Evolutionary conservation across 2,888 invertebrate species (phyloP).

Genomic region (Agrilus biguttatus): DNA sequence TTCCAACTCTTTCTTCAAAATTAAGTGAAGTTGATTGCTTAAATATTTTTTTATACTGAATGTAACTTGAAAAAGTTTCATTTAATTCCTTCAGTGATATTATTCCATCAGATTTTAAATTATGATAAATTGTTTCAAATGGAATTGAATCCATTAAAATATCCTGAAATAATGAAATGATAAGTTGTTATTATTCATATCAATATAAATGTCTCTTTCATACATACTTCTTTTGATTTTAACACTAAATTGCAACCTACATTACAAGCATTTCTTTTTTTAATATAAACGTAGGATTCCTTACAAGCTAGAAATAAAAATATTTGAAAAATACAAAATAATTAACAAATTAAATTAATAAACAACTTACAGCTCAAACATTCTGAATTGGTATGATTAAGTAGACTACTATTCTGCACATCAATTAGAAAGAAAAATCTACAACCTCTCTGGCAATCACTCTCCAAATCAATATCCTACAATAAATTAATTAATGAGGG

Average conservation of each 20-base stretch:
- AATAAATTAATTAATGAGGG: slow-evolving; percentile 7
- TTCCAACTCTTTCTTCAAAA: too few relatives aligned
- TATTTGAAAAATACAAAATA: slow-evolving; percentile 4
- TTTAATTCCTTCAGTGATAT: slow-evolving; percentile 7
- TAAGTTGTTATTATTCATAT: too few relatives aligned
- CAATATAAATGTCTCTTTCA: neutral
- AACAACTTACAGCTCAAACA: slow-evolving; percentile 23
- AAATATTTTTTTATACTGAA: too few relatives aligned
- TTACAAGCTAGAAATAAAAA: slow-evolving; percentile 16
- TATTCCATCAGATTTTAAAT: slow-evolving; percentile 23
- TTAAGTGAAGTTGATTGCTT: too few relatives aligned
- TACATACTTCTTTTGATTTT: slow-evolving; percentile 16
- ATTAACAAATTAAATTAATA: slow-evolving; percentile 4
- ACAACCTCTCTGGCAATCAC: slow-evolving; percentile 23
- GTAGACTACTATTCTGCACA: slow-evolving; percentile 18
- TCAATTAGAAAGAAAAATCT: slow-evolving; percentile 22
- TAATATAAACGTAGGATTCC: slow-evolving; percentile 16
- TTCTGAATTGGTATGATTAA: slow-evolving; percentile 19
- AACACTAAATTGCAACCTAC: slow-evolving; percentile 20
- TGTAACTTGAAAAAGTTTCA: too few relatives aligned
- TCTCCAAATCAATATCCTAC: slow-evolving; percentile 18
- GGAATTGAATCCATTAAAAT: slow-evolving; percentile 16
- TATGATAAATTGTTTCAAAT: slow-evolving; percentile 24
- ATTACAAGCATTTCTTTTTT: slow-evolving; percentile 16
- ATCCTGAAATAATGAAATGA: too few relatives aligned